Base-by-base conservation (phyloP, 2,113 vertebrate genomes). In the Hippocampus mohnikei region DNA sequence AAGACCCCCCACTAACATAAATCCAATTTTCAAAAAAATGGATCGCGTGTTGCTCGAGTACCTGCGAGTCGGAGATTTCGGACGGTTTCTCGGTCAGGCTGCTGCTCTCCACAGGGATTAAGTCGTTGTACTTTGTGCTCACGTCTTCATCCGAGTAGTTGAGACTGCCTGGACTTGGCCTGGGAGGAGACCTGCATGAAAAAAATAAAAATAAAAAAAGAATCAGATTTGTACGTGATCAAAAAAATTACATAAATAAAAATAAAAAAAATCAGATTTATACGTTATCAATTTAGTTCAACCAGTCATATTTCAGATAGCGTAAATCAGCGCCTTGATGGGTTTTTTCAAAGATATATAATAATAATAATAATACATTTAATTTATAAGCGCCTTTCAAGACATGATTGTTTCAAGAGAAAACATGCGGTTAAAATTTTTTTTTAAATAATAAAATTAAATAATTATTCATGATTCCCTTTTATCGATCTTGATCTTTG, bases 61-160 rank as follows among this genome's bases (percentile, higher is more conserved):
- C 97, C 96, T 98, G 96, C 4, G 96, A 98, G 88, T 98, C 96
- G 0, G 96, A 98, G 82, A 97, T 91, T 75, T 99, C 97, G 0
- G 96, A 98, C 58, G 97, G 95, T 70, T 98, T 98, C 86, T 99
- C 97, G 0, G 96, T 98, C 71, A 99, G 93, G 81, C 96, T 98
- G 93, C 96, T 95, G 94, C 94, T 97, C 91, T 99, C 96, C 0
- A 96, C 95, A 0, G 95, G 95, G 87, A 98, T 96, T 81, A 99
- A 91, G 88, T 98, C 96, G 0, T 97, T 98, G 92, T 99, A 98
- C 79, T 98, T 99, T 67, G 93, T 92, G 91, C 95, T 95, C 75
- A 99, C 94, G 0, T 99, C 96, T 84, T 99, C 97, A 0, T 99
- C 97, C 0, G 97, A 98, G 76, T 99, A 99, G 90, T 98, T 94